Conservation (phyloP, 2,888 invertebrate genomes). For the Saturnia pavonia region DNA sequence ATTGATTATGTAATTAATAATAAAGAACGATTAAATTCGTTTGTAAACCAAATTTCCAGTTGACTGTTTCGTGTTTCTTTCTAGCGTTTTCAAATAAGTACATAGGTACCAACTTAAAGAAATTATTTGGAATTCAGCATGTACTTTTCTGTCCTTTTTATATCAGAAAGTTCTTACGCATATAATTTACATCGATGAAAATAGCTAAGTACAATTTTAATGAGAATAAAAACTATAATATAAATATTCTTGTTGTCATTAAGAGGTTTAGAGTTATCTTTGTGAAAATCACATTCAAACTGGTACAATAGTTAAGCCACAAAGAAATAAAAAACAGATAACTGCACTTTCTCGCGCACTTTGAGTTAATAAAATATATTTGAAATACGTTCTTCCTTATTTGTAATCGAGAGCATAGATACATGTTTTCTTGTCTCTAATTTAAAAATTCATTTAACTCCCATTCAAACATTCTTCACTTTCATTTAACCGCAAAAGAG, state of each 20-base stretch:
- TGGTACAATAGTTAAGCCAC: background rate
- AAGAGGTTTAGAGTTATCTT: too few relatives aligned
- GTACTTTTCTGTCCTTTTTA: too few relatives aligned
- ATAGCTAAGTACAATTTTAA: background rate
- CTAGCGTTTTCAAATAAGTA: too few relatives aligned
- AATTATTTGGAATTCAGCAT: too few relatives aligned
- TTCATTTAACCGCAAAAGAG: background rate
- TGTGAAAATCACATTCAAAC: background rate
- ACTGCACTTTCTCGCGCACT: background rate
- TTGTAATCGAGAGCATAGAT: background rate
- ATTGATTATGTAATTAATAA: background rate
- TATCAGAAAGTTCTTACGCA: too few relatives aligned
- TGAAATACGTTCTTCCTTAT: background rate
- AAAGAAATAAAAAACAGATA: background rate
- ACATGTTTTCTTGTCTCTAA: background rate
- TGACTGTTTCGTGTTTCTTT: background rate
- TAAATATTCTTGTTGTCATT: background rate
- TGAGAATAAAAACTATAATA: background rate
- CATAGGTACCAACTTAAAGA: too few relatives aligned
- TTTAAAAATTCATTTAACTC: background rate
- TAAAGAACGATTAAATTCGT: background rate
- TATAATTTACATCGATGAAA: background rate
- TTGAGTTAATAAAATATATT: background rate
- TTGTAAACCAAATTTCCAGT: background rate
- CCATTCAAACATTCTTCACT: background rate